Conservation (phyloP, 1,140 invertebrate genomes). For the Apis florea region DNA sequence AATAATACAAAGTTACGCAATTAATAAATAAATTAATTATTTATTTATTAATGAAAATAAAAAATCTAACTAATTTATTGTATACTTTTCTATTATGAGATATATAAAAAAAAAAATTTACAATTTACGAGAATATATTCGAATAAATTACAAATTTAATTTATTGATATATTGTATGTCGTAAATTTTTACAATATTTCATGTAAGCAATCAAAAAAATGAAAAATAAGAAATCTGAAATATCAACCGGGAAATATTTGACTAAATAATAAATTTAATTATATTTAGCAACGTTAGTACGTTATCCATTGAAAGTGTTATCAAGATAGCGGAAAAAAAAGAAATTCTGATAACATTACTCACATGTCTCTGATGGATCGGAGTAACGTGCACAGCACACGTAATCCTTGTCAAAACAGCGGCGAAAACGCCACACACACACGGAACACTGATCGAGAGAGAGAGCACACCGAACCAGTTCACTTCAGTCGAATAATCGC, state of each 20-base stretch:
- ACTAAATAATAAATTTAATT: neutral
- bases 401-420: slow-evolving; percentile 52
- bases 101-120: no score
- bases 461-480: slow-evolving; percentile 48
- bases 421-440: slow-evolving; percentile 42
- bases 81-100: no score
- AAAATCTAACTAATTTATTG: no score
- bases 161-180: no score
- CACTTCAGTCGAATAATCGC: slow-evolving; percentile 41
- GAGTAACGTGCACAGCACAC: slow-evolving; percentile 17
- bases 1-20: no score
- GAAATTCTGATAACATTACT: slow-evolving; percentile 32
- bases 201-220: no score
- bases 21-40: no score
- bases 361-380: slow-evolving; percentile 32
- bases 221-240: no score
- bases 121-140: no score
- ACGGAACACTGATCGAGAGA: slow-evolving; percentile 51
- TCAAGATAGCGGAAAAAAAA: neutral
- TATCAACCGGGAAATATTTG: neutral
- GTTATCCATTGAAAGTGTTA: neutral
- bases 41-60: no score
- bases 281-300: neutral
- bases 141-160: no score
- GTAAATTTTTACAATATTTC: no score